Evolutionary conservation across 2,113 vertebrate species (phyloP), one percentile per base, ranked within the genome.

Genomic region (Lethenteron reissneri): DNA sequence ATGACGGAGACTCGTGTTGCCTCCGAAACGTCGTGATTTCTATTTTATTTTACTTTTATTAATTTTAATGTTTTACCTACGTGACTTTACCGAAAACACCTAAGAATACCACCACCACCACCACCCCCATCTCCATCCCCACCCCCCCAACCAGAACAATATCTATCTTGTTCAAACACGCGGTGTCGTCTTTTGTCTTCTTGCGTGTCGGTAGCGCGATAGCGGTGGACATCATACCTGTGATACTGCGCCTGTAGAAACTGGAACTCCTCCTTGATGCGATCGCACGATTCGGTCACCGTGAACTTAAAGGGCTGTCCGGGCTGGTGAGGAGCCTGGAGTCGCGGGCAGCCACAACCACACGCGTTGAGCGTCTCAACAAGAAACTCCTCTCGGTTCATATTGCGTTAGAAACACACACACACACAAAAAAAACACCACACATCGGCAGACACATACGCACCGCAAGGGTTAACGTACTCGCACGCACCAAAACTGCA

Each of bases 211-310:
- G 41, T 41, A 19, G 41, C 41, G 1, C 41, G 41, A 41, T 41
- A 41, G 41, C 7, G 41, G 41, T 41, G 41, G 7, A 41, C 41
- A 41, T 82, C 41, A 41, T 82, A 91, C 89, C 88, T 92, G 87
- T 91, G 89, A 80, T 91, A 92, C 74, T 91, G 89, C 72, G 89
- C 89, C 80, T 92, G 89, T 75, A 92, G 81, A 75, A 92, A 91
- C 85, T 92, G 89, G 81, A 92, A 91, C 76, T 92, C 89, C 74
- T 92, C 89, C 84, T 92, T 92, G 81, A 92, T 91, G 80, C 89
- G 76, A 77, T 92, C 89, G 56, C 89, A 92, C 59, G 89, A 92
- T 76, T 92, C 89, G 3, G 89, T 88, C 75, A 92, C 88, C 0
- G 89, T 92, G 82, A 92, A 92, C 82, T 92, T 92, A 81, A 92